These are phyloP conservation scores for Drosophila mettleri DNA, from an alignment of 2,888 invertebrate species.

Conservation along the genomic window DNA sequence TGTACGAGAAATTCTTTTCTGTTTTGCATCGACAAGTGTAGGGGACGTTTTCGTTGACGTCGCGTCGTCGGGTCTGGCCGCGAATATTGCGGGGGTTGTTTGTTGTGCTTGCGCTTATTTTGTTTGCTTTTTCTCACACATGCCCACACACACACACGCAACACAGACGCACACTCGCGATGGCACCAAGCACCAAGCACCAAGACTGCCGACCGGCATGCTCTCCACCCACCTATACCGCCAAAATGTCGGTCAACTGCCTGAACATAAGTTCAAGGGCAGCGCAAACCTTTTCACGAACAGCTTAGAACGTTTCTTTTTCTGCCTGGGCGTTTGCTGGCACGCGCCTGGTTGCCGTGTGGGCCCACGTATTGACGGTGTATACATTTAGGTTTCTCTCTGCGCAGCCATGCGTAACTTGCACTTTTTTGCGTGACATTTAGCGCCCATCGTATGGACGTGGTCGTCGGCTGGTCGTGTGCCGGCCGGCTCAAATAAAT, in stretches of 20 bases:
- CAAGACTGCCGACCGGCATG: constrained; percentile 30
- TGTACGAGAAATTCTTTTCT: constrained; percentile 50
- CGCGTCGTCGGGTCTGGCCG: constrained; percentile 64
- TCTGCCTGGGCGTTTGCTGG: constrained; percentile 59
- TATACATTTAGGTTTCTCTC: not conserved
- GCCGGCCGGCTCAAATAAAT: constrained; percentile 77
- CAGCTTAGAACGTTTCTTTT: constrained; percentile 23
- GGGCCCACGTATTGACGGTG: constrained; percentile 60
- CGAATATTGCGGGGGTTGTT: constrained; percentile 78
- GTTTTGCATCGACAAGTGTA: constrained; percentile 74
- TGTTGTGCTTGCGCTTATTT: constrained; percentile 47
- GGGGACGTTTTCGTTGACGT: constrained; percentile 55
- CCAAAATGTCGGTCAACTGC: constrained; percentile 72
- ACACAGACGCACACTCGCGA: constrained; percentile 5
- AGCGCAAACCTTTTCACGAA: constrained; percentile 29
- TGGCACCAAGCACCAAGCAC: constrained; percentile 17
- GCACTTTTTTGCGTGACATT: constrained; percentile 72
- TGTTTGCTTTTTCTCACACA: constrained; percentile 44
- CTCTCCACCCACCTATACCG: constrained; percentile 67
- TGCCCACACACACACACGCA: constrained; percentile 33
- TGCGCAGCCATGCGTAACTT: constrained; percentile 46
- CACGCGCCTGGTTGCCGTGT: constrained; percentile 70
- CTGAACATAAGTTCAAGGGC: constrained; percentile 53
- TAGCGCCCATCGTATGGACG: constrained; percentile 56
- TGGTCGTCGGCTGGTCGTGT: constrained; percentile 73